Evolutionary conservation across 2,888 invertebrate species (phyloP), one percentile per base, ranked within the genome.

Genomic region (Ennomos quercinarius): DNA sequence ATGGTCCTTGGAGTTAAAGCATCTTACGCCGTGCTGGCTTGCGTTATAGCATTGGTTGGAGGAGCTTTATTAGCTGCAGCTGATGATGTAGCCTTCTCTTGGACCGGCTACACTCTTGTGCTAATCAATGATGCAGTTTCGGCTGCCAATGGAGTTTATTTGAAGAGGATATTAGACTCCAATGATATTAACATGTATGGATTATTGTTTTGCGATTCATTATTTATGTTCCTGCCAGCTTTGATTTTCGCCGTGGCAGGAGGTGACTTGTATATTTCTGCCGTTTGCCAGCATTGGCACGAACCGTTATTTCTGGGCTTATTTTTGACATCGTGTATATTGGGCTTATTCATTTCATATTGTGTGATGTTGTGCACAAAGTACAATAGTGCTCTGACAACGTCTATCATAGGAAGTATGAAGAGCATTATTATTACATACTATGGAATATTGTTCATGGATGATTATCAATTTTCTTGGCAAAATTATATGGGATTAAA

Each of bases 361-460:
- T 97, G 98, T 82, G 97, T 98, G 10, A 97, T 99, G 76, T 86
- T 99, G 42, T 99, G 99, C 88, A 99, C 99, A 0, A 95, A 97
- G 75, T 95, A 97, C 85, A 99, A 99, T 87, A 99, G 99, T 57
- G 99, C 99, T n/a, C 93, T 99, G 47, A 99, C 99, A 0, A 99
- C 99, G 0, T 99, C 99, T 6, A 99, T 99, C 61, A 98, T 99
- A 68, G 99, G 99, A 6, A 99, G 99, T 78, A 93, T 99, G 55
- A 99, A 99, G 93, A 99, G 99, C 90, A 97, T 99, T 71, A 95
- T 98, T 71, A 97, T 99, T 4, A 99, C 99, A 0, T 99, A 99
- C 89, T 93, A 98, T 66, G 99, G 99, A 35, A 99, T 99, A 99
- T 95, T 99, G 43, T 97, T 99, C 57, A 99, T 99, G 44, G 99